These are phyloP conservation scores for Cephalopterus ornatus DNA, from an alignment of 2,113 vertebrate genomes.

Conservation along the genomic window DNA sequence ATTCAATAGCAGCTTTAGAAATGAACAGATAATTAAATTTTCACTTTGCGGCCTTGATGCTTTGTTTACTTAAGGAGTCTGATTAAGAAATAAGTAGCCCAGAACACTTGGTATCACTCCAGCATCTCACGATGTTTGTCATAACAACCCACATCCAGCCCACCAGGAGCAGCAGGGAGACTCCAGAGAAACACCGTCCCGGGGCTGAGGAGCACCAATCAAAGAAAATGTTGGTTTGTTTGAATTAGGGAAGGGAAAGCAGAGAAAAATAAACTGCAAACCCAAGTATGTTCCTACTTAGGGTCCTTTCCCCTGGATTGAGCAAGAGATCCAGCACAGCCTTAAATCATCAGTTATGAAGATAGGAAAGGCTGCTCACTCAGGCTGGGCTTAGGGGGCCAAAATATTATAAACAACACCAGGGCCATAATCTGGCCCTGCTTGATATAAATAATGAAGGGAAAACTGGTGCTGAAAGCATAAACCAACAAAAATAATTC, in stretches of 20 bases:
- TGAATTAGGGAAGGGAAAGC: constrained; percentile 18
- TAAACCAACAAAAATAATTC: neutral
- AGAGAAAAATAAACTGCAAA: constrained; percentile 56
- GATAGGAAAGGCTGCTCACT: neutral
- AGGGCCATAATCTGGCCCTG: neutral
- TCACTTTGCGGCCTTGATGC: neutral
- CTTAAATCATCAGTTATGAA: neutral
- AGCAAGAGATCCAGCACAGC: neutral
- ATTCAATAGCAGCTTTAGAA: neutral
- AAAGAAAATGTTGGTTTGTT: constrained; percentile 34
- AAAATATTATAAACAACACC: neutral
- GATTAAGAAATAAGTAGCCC: neutral
- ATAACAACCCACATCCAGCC: constrained; percentile 6
- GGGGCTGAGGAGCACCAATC: neutral
- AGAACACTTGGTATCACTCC: neutral
- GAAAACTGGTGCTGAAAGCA: neutral
- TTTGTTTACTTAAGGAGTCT: neutral
- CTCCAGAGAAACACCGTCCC: constrained; percentile 26
- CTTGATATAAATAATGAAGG: neutral
- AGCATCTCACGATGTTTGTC: constrained; percentile 18
- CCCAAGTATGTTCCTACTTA: constrained; percentile 27
- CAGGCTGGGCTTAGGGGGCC: neutral
- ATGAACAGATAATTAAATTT: constrained; percentile 31
- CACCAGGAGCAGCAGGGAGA: neutral
- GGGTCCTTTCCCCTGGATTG: neutral